A percentile compares a stretch with the other conserved stretches of the same genome.
Conservation (phyloP, 2,797 vertebrate genomes). For the Myotis findleyi region DNA sequence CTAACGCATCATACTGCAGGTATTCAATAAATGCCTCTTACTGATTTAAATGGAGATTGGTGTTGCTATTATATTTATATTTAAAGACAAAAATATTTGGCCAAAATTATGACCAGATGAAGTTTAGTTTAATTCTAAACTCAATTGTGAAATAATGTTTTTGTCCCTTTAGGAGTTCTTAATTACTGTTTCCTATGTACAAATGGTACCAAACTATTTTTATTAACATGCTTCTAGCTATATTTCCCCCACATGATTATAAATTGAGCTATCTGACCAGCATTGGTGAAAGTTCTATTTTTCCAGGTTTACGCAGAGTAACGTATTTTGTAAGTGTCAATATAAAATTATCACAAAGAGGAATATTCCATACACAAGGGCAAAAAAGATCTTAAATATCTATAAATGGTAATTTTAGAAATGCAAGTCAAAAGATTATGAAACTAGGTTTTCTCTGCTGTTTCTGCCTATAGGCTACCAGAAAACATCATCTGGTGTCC, state of each 20-base stretch:
- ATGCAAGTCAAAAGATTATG: not conserved
- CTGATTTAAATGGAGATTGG: not conserved
- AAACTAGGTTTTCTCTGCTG: not conserved
- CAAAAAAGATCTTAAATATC: conserved; percentile 15
- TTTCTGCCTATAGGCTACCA: not conserved
- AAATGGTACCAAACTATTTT: not conserved
- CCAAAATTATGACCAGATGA: not conserved
- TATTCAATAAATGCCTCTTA: not conserved
- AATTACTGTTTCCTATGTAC: not conserved
- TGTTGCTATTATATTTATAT: conserved; percentile 31
- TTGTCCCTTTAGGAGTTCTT: not conserved
- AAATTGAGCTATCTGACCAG: not conserved
- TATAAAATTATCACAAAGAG: conserved; percentile 37
- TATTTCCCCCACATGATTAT: not conserved
- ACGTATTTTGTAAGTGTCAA: conserved; percentile 34
- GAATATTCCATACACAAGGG: not conserved
- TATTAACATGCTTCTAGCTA: not conserved
- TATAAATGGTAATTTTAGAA: conserved; percentile 9
- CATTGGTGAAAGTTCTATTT: not conserved
- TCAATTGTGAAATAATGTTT: not conserved
- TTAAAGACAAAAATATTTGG: conserved; percentile 24
- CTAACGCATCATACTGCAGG: not conserved
- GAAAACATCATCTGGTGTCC: not conserved
- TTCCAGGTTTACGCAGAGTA: not conserved
- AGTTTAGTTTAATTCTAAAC: conserved; percentile 34